Evolutionary conservation across 2,797 vertebrate genomes (phyloP), one percentile per base, ranked within the genome.

Genomic region (Lepilemur septentrionalis): DNA sequence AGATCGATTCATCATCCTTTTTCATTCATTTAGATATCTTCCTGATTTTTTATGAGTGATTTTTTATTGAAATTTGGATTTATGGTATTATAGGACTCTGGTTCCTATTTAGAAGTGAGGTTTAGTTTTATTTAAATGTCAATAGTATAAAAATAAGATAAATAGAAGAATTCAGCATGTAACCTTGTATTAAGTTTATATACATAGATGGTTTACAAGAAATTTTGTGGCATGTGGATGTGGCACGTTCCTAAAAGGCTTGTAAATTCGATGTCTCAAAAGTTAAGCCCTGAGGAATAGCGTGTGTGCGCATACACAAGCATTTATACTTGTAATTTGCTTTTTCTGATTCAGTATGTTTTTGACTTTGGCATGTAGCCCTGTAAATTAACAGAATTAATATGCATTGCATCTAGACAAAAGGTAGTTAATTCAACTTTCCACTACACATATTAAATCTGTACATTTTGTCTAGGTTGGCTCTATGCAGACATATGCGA

Each of bases 341-440:
- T 93, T 90, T 91, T 96, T 95, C 57, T 96, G 78, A 97, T 97
- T 96, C 92, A 97, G 38, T 48, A 94, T 89, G 90, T 88, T 95
- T 96, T 96, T 96, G 41, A 67, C 65, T 78, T 97, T 97, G 72
- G 84, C 59, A 91, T 57, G 92, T 80, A 96, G 55, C 67, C 43
- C 55, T 94, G 48, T 52, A 94, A 97, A 97, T 96, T 93, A 97
- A 93, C 81, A 75, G 35, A 92, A 57, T 91, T 97, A 97, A 93
- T 97, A 22, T 78, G 8, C 76, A 89, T 94, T 97, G 55, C n/a
- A 87, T 93, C 80, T 65, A 96, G 91, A 96, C 92, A 93, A 93
- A 92, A 92, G 38, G 1, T 95, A 57, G 67, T 97, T 97, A 85
- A 97, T 89, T 93, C 48, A 35, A 35, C 85, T 94, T 96, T 76